These are phyloP conservation scores for Agrotis ipsilon DNA, from an alignment of 2,888 invertebrate species.

Conservation along the genomic window DNA sequence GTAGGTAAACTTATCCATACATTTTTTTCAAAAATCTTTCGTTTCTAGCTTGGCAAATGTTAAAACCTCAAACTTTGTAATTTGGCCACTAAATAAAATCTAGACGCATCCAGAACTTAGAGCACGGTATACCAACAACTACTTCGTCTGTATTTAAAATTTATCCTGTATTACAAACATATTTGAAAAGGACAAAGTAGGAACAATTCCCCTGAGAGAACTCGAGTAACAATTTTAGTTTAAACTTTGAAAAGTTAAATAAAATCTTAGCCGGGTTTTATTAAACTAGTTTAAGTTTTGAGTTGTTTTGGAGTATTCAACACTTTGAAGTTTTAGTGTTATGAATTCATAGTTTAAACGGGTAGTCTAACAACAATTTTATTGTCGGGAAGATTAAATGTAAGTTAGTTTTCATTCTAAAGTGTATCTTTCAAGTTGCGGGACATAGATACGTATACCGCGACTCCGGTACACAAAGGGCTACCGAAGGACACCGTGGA, in stretches of 20 bases:
- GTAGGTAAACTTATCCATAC: too few relatives aligned
- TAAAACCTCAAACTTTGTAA: background rate
- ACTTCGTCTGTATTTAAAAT: background rate
- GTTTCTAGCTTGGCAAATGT: too few relatives aligned
- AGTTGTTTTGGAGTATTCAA: background rate
- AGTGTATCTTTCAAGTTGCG: too few relatives aligned
- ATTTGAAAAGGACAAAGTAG: constrained; percentile 1
- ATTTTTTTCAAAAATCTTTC: too few relatives aligned
- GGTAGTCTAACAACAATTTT: background rate
- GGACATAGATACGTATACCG: too few relatives aligned
- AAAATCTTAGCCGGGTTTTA: background rate
- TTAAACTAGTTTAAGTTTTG: background rate
- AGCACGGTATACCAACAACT: background rate
- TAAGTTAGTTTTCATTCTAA: too few relatives aligned
- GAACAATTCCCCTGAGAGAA: constrained; percentile 5
- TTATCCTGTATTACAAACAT: background rate
- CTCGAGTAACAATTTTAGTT: background rate
- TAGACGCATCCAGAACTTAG: constrained; percentile 2
- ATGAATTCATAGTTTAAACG: background rate
- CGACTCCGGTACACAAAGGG: too few relatives aligned
- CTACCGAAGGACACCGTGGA: too few relatives aligned
- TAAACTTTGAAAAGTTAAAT: constrained; percentile 11
- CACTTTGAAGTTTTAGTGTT: background rate
- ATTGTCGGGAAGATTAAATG: too few relatives aligned
- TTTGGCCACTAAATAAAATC: background rate